phyloP scores from a whole-genome alignment of 2,113 vertebrate genomes.

The Ptychochromis oligacanthus region DNA sequence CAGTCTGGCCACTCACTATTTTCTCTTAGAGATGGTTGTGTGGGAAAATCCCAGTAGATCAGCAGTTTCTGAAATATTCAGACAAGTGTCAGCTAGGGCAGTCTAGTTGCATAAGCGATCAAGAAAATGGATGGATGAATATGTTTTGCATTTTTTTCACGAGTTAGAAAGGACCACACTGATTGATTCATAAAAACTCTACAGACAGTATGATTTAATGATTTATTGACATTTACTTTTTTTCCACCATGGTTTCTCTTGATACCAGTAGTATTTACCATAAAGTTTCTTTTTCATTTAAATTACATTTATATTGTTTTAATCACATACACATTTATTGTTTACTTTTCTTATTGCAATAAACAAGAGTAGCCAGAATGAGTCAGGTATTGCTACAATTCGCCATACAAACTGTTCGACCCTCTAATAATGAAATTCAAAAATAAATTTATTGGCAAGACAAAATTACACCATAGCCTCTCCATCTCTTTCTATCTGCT shows the following conservation, averaged over 20 bases:
- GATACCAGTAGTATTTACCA: conserved; percentile 79
- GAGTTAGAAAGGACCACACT: neutral
- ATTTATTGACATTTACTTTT: conserved; percentile 83
- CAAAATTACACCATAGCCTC: conserved; percentile 77
- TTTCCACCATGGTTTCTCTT: conserved; percentile 78
- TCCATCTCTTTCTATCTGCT: conserved; percentile 66
- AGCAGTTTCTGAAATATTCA: neutral
- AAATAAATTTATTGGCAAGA: conserved; percentile 85
- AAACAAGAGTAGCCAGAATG: conserved; percentile 85
- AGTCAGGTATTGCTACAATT: conserved; percentile 85
- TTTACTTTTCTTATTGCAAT: conserved; percentile 86
- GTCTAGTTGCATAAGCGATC: neutral
- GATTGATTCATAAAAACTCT: conserved; percentile 35
- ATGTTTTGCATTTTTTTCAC: neutral
- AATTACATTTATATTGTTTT: conserved; percentile 84
- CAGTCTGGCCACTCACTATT: rapidly evolving
- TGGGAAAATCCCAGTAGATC: neutral
- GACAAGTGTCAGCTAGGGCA: neutral
- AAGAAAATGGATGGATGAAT: neutral
- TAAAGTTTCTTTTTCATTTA: conserved; percentile 81
- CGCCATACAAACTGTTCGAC: conserved; percentile 79
- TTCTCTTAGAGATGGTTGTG: rapidly evolving
- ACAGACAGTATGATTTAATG: conserved; percentile 72
- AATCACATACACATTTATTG: conserved; percentile 83
- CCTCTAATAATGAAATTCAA: conserved; percentile 79